Evolutionary conservation across 2,888 invertebrate genomes (phyloP).

Genomic region (Neria commutata): DNA sequence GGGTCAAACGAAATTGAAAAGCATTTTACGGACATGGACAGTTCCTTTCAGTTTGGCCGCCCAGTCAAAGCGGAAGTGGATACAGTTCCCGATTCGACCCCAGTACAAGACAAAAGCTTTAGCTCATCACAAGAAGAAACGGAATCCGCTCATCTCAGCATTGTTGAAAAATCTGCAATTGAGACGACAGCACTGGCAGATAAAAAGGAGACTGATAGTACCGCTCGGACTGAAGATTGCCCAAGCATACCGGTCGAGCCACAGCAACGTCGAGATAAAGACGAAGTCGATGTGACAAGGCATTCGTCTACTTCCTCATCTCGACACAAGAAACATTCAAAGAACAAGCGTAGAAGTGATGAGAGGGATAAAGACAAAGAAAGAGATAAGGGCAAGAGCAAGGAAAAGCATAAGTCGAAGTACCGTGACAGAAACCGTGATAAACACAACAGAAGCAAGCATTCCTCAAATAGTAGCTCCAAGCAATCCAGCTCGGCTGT

Average conservation of each 20-base stretch:
- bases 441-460: conserved; percentile 37
- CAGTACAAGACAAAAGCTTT: conserved; percentile 10
- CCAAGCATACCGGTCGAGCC: neutral
- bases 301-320: conserved; percentile 44
- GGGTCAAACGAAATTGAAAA: neutral
- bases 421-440: conserved; percentile 34
- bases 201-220: conserved; percentile 8
- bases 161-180: conserved; percentile 21
- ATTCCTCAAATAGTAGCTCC: conserved; percentile 38
- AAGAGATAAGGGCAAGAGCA: conserved; percentile 20
- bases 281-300: neutral
- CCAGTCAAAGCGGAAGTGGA: conserved; percentile 21
- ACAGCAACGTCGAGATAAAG: neutral
- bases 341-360: conserved; percentile 27
- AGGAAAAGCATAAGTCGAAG: conserved; percentile 29
- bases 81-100: too few species aligned
- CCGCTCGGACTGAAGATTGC: conserved; percentile 10
- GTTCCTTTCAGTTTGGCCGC: neutral
- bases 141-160: conserved; percentile 8
- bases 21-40: neutral
- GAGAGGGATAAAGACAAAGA: conserved; percentile 34
- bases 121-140: conserved; percentile 18
- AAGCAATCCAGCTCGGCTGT: conserved; percentile 43
- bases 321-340: conserved; percentile 48
- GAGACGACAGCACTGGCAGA: too few species aligned